Evolutionary conservation across 2,113 vertebrate genomes (phyloP), one percentile per base, ranked within the genome.

Genomic region (Argyrosomus japonicus): DNA sequence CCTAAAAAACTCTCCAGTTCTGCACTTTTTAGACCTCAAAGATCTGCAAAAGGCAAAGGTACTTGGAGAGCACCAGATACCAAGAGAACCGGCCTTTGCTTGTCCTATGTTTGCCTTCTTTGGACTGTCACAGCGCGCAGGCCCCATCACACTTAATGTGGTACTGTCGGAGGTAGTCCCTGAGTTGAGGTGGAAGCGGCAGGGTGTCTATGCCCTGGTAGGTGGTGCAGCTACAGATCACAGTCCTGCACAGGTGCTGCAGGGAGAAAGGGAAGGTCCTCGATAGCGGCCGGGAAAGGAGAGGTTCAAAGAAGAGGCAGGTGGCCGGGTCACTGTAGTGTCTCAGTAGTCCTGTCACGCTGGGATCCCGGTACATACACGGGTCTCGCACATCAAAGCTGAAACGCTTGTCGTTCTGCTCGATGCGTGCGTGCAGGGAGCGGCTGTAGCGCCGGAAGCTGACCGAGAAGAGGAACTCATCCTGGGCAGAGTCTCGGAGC

Each of bases 291-390:
- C 95, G 96, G 63, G 97, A 98, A 7, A 99, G 95, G 56, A 99
- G 97, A 0, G 98, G 98, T 86, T 99, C 97, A 45, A 99, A 99
- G 94, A 99, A 99, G 95, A 99, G 98, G 95, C 98, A 99, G 65
- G 97, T 95, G 51, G 96, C 96, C 0, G 98, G 97, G 89, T 99
- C 97, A 76, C 98, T 98, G 92, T 99, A 99, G 94, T 99, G 97
- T 82, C 96, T 96, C 4, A 99, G 93, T 65, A 99, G 96, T 15
- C 97, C 97, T 0, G 97, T 99, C 87, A 99, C 97, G 54, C 98
- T 97, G 32, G 96, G 94, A 2, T 98, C 97, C 64, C 96, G 96
- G 95, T 99, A 99, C 95, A 99, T 97, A 32, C 98, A 99, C 0
- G 98, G 98, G 82, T 99, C 98, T 0, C 97, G 97, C 71, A 97